Evolutionary conservation across 2,888 invertebrate genomes (phyloP).

Genomic region (Callosobruchus maculatus): DNA sequence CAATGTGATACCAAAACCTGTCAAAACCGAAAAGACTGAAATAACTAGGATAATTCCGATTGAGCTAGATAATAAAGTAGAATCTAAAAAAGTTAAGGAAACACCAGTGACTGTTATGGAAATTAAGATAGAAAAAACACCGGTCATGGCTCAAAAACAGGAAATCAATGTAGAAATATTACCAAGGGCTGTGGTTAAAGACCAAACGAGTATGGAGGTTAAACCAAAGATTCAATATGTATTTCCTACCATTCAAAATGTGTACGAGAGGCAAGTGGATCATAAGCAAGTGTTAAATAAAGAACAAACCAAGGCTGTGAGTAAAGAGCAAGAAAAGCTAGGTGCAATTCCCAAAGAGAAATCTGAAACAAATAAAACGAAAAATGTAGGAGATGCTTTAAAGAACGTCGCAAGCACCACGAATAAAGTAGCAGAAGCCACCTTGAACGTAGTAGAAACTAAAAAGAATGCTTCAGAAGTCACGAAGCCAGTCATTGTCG

Average conservation of each 20-base stretch:
- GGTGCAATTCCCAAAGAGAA: background rate
- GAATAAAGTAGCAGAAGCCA: background rate
- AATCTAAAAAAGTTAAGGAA: constrained; percentile 6
- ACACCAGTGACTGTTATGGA: background rate
- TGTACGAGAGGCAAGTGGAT: constrained; percentile 14
- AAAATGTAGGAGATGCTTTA: no score
- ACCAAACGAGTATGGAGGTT: constrained; percentile 8
- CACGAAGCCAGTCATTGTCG: background rate
- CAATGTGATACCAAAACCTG: constrained; percentile 34
- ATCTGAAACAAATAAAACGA: constrained; percentile 5
- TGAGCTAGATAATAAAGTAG: constrained; percentile 12
- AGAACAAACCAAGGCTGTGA: background rate
- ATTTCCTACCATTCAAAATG: constrained; percentile 17
- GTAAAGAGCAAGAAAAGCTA: background rate
- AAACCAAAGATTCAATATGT: constrained; percentile 18
- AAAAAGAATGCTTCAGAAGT: background rate
- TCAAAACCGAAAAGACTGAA: constrained; percentile 18
- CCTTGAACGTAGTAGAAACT: background rate
- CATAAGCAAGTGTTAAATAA: background rate
- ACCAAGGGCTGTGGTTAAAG: background rate
- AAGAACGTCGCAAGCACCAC: background rate
- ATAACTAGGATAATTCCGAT: constrained; percentile 11
- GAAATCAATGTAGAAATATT: background rate
- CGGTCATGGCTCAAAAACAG: background rate
- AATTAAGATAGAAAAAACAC: background rate